These are phyloP conservation scores for Chironomus striatipennis DNA, from an alignment of 1,140 invertebrate species.

Conservation along the genomic window DNA sequence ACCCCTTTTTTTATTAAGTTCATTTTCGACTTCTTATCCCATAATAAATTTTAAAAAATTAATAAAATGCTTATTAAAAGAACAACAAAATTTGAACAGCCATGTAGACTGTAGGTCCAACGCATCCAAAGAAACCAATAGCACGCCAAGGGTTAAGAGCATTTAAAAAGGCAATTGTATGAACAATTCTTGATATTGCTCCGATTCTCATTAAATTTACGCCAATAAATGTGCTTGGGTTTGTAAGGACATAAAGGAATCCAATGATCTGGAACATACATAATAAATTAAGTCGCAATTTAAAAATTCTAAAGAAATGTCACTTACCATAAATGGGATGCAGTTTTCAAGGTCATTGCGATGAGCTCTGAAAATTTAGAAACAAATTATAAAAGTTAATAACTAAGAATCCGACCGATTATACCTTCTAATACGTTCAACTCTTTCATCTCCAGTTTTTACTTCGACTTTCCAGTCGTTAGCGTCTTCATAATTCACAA, in stretches of 20 bases:
- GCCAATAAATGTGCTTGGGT: neutral
- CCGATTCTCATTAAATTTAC: conserved; percentile 39
- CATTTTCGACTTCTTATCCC: too few relatives aligned
- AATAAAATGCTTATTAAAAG: neutral
- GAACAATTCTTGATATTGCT: conserved; percentile 48
- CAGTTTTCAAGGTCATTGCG: conserved; percentile 71
- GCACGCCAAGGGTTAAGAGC: conserved; percentile 49
- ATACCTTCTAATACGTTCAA: too few relatives aligned
- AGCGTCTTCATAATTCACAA: conserved; percentile 42
- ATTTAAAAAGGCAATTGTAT: conserved; percentile 54
- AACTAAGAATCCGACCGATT: too few relatives aligned
- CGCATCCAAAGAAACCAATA: conserved; percentile 41
- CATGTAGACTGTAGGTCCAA: conserved; percentile 43
- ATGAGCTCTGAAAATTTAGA: conserved; percentile 58
- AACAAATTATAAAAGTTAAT: conserved; percentile 29
- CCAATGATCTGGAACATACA: conserved; percentile 52
- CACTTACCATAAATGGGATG: too few relatives aligned
- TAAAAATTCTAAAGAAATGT: too few relatives aligned
- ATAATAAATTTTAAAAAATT: too few relatives aligned
- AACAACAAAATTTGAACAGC: conserved; percentile 32
- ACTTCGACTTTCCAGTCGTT: conserved; percentile 34
- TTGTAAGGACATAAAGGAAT: neutral
- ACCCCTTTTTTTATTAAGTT: too few relatives aligned
- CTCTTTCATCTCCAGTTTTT: conserved; percentile 45
- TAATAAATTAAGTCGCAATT: conserved; percentile 64